Percentiles rank a stretch among this genome's conserved stretches.
phyloP scores from a whole-genome alignment of 2,888 invertebrate genomes.

The Drosophila mimetica region DNA sequence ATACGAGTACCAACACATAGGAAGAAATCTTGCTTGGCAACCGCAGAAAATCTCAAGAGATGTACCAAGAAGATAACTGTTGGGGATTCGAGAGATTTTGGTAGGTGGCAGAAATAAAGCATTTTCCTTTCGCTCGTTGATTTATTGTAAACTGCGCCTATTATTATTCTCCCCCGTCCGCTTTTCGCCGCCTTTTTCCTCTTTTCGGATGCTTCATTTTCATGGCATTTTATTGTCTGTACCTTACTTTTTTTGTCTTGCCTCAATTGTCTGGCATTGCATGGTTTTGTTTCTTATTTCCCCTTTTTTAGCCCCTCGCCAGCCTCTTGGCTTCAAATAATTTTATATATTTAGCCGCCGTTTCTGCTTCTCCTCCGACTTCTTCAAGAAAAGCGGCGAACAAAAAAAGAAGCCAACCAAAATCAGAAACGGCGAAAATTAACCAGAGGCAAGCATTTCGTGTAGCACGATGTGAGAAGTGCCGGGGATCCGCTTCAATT shows the following conservation, averaged over 20 bases:
- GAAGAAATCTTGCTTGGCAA: conserved; percentile 1
- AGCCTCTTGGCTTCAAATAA: conserved; percentile 57
- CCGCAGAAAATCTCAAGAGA: conserved; percentile 13
- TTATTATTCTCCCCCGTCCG: conserved; percentile 20
- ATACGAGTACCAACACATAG: neutral
- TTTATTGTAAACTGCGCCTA: conserved; percentile 40
- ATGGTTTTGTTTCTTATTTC: conserved; percentile 30
- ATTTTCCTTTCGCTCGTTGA: conserved; percentile 35
- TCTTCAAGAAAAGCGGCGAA: conserved; percentile 17
- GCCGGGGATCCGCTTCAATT: conserved; percentile 36
- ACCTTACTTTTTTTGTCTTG: conserved; percentile 16
- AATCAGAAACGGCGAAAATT: conserved; percentile 23
- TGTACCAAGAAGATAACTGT: conserved; percentile 14
- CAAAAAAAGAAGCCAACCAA: neutral
- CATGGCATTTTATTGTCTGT: conserved; percentile 25
- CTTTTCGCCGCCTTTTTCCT: conserved; percentile 11
- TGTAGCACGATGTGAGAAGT: conserved; percentile 72
- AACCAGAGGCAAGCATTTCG: conserved; percentile 53
- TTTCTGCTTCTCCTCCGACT: conserved; percentile 35
- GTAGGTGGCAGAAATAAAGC: conserved; percentile 24
- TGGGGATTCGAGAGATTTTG: conserved; percentile 5
- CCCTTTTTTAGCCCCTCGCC: conserved; percentile 17
- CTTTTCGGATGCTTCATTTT: conserved; percentile 15
- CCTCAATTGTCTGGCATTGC: conserved; percentile 40
- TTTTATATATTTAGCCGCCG: conserved; percentile 75